Conservation (phyloP, 2,888 invertebrate genomes). For the Emmelina monodactyla region DNA sequence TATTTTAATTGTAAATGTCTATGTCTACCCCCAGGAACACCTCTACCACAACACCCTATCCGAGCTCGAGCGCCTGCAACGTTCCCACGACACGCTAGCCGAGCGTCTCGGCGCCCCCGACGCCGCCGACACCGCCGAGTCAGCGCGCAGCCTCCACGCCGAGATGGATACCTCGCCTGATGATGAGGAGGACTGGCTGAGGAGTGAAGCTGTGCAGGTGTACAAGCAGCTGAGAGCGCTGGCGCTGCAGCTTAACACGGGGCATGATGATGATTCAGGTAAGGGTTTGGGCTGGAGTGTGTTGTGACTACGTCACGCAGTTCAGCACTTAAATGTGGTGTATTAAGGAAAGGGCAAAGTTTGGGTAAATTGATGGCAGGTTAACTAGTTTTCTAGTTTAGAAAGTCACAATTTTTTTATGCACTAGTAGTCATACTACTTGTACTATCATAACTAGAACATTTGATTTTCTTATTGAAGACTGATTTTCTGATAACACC, state of each 20-base stretch:
- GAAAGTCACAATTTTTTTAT: too few relatives aligned
- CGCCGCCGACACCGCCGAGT: constrained; percentile 36
- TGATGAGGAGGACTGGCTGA: constrained; percentile 66
- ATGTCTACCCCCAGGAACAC: constrained; percentile 60
- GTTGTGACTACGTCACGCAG: too few relatives aligned
- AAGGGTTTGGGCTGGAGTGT: too few relatives aligned
- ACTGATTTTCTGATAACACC: too few relatives aligned
- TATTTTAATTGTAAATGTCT: constrained; percentile 2
- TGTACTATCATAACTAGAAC: too few relatives aligned
- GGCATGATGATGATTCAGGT: constrained; percentile 79
- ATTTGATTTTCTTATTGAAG: too few relatives aligned
- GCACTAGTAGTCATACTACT: too few relatives aligned
- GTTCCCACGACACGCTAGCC: constrained; percentile 75
- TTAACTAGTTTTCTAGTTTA: too few relatives aligned
- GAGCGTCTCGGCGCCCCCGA: constrained; percentile 73
- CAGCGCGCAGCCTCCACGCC: constrained; percentile 77
- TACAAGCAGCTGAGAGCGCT: constrained; percentile 77
- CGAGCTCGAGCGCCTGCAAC: constrained; percentile 75
- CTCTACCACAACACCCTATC: constrained; percentile 63
- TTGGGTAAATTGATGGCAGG: too few relatives aligned
- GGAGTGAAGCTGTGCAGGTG: constrained; percentile 72
- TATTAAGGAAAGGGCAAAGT: too few relatives aligned
- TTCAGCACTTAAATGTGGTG: too few relatives aligned
- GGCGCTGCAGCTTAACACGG: constrained; percentile 76
- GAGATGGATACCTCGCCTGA: constrained; percentile 87